Conservation (phyloP, 2,888 invertebrate genomes). For the Hermodice carunculata region DNA sequence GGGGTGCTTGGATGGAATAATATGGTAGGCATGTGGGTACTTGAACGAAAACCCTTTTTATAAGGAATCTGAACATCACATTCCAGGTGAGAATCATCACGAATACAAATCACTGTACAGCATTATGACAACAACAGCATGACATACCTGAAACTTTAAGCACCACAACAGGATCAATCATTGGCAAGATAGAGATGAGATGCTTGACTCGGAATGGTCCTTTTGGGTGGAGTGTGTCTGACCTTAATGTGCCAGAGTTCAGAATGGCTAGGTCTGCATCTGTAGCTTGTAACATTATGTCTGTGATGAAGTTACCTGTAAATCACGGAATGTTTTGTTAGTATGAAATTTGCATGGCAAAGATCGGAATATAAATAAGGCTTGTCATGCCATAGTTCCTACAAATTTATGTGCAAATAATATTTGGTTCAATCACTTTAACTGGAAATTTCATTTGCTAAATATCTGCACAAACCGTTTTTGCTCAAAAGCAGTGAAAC, state of each 20-base stretch:
- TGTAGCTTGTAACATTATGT: slow-evolving; percentile 79
- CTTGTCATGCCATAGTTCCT: not conserved
- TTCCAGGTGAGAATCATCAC: too few species aligned
- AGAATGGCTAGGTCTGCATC: slow-evolving; percentile 87
- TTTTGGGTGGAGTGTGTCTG: slow-evolving; percentile 82
- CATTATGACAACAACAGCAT: too few species aligned
- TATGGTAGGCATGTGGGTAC: too few species aligned
- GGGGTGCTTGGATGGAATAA: too few species aligned
- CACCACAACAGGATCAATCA: slow-evolving; percentile 86
- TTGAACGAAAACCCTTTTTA: too few species aligned
- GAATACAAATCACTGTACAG: too few species aligned
- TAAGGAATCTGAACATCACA: too few species aligned
- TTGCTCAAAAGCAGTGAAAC: too few species aligned
- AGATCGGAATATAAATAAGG: not conserved
- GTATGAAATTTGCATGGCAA: not conserved
- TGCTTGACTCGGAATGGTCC: slow-evolving; percentile 89
- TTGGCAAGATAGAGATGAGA: slow-evolving; percentile 85
- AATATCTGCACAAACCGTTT: too few species aligned
- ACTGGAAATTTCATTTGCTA: too few species aligned
- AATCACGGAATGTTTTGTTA: not conserved
- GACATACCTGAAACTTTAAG: slow-evolving; percentile 79
- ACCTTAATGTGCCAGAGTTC: slow-evolving; percentile 89
- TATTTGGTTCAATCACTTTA: too few species aligned
- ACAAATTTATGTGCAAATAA: not conserved
- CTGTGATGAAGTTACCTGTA: slow-evolving; percentile 74